phyloP scores from a whole-genome alignment of 1,140 invertebrate genomes.

The Drosophila guanche region DNA sequence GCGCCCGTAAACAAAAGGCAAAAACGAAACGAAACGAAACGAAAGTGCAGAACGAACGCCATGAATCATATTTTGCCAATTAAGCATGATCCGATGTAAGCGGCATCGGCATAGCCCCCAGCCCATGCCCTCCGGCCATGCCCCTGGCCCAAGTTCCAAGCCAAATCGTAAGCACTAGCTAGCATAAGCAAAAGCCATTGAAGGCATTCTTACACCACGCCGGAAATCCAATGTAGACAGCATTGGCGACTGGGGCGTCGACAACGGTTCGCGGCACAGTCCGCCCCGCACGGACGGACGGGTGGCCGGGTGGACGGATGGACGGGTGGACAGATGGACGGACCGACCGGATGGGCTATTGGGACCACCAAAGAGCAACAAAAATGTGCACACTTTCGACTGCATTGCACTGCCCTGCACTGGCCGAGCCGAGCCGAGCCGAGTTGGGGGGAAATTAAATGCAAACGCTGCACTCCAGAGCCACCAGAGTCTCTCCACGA shows the following conservation, averaged over 20 bases:
- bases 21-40: slow-evolving; percentile 1
- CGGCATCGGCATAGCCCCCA: slow-evolving; percentile 32
- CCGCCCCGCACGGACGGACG: slow-evolving; percentile 1
- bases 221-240: slow-evolving; percentile 78
- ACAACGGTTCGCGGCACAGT: slow-evolving; percentile 38
- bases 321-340: not conserved
- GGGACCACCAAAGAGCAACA: slow-evolving; percentile 76
- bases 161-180: slow-evolving; percentile 46
- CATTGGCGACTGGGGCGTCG: slow-evolving; percentile 77
- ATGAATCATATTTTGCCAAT: slow-evolving; percentile 81
- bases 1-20: slow-evolving; percentile 28
- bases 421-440: too few species aligned
- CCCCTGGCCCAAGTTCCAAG: not conserved
- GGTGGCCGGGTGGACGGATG: slow-evolving; percentile 4
- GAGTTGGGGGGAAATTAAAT: slow-evolving; percentile 33
- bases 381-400: slow-evolving; percentile 60
- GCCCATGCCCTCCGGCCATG: slow-evolving; percentile 5
- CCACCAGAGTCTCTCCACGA: slow-evolving; percentile 16
- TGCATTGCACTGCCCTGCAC: slow-evolving; percentile 30
- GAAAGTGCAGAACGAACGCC: slow-evolving; percentile 77
- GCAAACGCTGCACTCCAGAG: slow-evolving; percentile 58
- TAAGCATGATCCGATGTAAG: slow-evolving; percentile 78
- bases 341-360: slow-evolving; percentile 75
- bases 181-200: slow-evolving; percentile 44
- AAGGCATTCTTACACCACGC: slow-evolving; percentile 78